These are phyloP conservation scores for Hipposideros armiger DNA, from an alignment of 2,113 vertebrate species.

Conservation along the genomic window DNA sequence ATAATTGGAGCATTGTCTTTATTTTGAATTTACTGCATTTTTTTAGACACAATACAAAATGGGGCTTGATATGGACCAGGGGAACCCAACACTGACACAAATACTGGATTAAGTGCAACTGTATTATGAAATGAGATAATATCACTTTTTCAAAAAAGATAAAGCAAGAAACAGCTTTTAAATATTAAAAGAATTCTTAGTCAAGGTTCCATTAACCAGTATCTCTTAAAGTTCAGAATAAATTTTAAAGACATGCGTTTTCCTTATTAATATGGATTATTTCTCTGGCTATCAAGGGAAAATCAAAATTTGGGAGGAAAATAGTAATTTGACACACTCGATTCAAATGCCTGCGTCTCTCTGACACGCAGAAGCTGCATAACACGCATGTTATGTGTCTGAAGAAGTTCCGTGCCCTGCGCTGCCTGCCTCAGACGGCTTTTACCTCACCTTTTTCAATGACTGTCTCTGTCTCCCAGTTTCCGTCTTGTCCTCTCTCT, in stretches of 20 bases:
- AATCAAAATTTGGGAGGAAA: neutral
- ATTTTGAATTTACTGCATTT: neutral
- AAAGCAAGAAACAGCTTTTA: neutral
- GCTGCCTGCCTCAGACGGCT: neutral
- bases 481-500: neutral
- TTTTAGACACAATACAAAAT: neutral
- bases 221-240: neutral
- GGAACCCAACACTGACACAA: neutral
- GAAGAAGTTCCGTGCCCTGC: neutral
- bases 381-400: neutral
- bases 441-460: neutral
- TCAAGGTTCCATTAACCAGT: neutral
- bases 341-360: neutral
- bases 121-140: neutral
- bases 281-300: neutral
- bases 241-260: neutral
- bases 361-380: neutral
- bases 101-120: neutral
- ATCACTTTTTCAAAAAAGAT: neutral
- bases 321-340: neutral
- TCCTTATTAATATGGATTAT: neutral
- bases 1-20: neutral
- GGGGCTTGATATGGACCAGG: neutral
- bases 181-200: conserved; percentile 1
- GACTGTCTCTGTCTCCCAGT: neutral